These are phyloP conservation scores for Rhyacophila evoluta DNA, from an alignment of 2,888 invertebrate genomes.

Conservation along the genomic window DNA sequence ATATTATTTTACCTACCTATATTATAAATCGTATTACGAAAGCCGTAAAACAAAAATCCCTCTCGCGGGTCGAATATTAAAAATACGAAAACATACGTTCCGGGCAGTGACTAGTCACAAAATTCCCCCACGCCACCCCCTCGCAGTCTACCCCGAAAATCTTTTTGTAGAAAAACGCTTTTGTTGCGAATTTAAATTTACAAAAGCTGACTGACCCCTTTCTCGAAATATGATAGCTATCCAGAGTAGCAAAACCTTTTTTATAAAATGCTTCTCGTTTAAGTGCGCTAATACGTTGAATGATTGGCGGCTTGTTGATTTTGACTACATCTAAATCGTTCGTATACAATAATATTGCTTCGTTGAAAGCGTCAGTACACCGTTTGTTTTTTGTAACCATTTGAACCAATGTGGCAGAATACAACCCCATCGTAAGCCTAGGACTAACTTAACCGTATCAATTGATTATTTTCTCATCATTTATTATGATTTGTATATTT, in stretches of 20 bases:
- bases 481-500: no score
- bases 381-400: no score
- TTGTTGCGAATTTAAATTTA: slow-evolving; percentile 22
- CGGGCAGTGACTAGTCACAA: slow-evolving; percentile 4
- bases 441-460: no score
- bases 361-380: no score
- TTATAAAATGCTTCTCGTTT: no score
- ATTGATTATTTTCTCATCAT: no score
- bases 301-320: no score
- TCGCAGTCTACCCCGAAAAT: not conserved
- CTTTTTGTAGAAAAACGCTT: not conserved
- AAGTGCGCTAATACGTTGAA: no score
- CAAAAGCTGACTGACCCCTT: slow-evolving; percentile 22
- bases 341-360: no score
- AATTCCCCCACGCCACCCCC: not conserved
- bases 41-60: slow-evolving; percentile 3
- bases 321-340: no score
- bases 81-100: not conserved
- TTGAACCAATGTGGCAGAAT: no score
- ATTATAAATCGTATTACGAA: not conserved
- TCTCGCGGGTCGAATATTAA: slow-evolving; percentile 11
- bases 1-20: not conserved
- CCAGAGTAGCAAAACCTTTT: not conserved
- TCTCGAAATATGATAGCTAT: not conserved
- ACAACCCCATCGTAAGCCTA: no score